Base-by-base conservation (phyloP, 1,140 invertebrate genomes). In the Aricia agestis region DNA sequence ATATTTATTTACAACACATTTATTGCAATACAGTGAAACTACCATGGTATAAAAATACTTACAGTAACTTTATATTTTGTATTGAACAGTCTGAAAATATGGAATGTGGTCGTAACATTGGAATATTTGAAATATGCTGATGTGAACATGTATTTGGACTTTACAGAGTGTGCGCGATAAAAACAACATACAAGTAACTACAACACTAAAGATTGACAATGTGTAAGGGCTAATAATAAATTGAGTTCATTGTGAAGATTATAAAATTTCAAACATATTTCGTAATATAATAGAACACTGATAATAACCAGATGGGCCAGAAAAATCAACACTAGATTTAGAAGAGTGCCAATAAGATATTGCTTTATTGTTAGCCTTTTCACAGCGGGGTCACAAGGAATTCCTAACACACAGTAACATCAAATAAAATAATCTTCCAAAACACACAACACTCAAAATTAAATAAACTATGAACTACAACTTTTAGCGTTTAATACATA, bases 1-100 rank as follows among this genome's bases (percentile, higher is more conserved):
- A 70, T 76, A 81, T 85, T 87, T 89, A 89, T 89, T 89, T 89
- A 89, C 86, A 89, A 85, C 82, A 86, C 78, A 70, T 82, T 82
- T 83, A 87, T 82, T 87, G 80, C 82, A 83, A 85, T 81, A 83
- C 76, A 83, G 78, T 78, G 74, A 77, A 80, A 77, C 77, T 73
- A 79, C 76, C 77, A 74, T 76, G 76, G 79, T 83, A 88, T 79
- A 87, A 88, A 89, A 84, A 83, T 84, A 85, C 74, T 66, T 71
- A 72, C 18, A 71, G 70, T 66, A 61, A 74, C 63, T 52, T 75
- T 45, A 65, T 65, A 41, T 63, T 70, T 70, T 69, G 66, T 73
- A 76, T 68, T 75, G 76, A 79, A 79, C 82, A 85, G 82, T 83
- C 83, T 87, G 80, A 77, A 73, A 75, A 74, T 77, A 77, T 74